Base-by-base conservation (phyloP, 2,797 vertebrate genomes). In the Lepus townsendii region DNA sequence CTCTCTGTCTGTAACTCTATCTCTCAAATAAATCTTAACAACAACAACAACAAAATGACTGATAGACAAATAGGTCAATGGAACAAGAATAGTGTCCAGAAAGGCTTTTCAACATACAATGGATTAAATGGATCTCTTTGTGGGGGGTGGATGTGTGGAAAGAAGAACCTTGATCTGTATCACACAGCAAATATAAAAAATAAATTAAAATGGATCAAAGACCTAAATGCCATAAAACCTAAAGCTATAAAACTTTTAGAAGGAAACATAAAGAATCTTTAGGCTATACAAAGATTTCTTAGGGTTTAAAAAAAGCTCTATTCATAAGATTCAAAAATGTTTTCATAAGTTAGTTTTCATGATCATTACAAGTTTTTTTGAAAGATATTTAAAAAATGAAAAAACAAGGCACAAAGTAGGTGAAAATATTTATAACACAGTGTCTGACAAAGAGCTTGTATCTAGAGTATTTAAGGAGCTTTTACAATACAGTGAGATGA, bases 331-430 rank as follows among this genome's bases (percentile, higher is more conserved):
- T 50, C 38, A 92, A 69, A 16, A 91, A 77, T 19, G 30, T 76
- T 84, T 76, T 83, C 27, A 68, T 71, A 76, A 76, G 24, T 95
- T 62, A 20, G 65, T 83, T n/a, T 88, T 84, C 3, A 88, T 62
- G 4, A 32, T 65, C 66, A 13, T 72, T 68, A 47, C 1, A 66
- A 3, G 35, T 79, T 50, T 84, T 79, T 54, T 73, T 27, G 52
- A 69, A 88, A 72, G 35, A 47, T 68, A 68, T 83, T 75, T 79
- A 50, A 83, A 93, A 83, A 79, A 7, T 62, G 10, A 52, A 88
- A 79, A 75, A 84, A 4, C 11, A 78, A 83, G 24, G 3, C 30
- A 76, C 4, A 71, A 84, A 82, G 54, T 57, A 22, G 6, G 32
- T 68, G 13, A 79, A 66, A 71, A 71, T 78, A 32, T 88, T 65